Evolutionary conservation across 2,888 invertebrate species (phyloP).

Genomic region (Eurytoma adleriae): DNA sequence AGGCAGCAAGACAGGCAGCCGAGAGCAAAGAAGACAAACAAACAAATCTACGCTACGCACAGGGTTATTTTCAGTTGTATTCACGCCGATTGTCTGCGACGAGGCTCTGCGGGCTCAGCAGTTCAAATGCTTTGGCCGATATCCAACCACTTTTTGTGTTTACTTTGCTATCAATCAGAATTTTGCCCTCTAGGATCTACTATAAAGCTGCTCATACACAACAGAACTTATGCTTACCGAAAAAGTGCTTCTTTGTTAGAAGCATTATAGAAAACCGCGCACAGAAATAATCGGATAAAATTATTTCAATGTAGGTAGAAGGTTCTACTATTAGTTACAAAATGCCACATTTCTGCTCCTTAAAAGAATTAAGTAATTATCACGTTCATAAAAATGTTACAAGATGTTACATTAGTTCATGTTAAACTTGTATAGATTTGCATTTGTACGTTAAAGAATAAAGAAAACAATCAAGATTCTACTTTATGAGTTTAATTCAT

Average conservation of each 20-base stretch:
- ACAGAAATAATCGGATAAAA: background rate
- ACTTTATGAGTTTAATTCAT: no score
- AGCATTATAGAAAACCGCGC: background rate
- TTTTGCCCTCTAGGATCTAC: background rate
- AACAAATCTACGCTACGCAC: background rate
- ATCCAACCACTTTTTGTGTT: slow-evolving; percentile 7
- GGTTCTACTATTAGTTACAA: no score
- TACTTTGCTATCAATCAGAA: slow-evolving; percentile 8
- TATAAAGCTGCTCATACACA: background rate
- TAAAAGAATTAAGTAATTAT: no score
- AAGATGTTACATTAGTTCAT: no score
- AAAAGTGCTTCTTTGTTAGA: background rate
- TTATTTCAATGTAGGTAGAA: no score
- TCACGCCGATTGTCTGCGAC: slow-evolving; percentile 32
- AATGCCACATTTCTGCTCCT: no score
- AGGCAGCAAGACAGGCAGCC: background rate
- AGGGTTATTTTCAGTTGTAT: slow-evolving; percentile 31
- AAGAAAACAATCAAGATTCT: no score
- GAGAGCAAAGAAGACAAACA: background rate
- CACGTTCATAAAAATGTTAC: no score
- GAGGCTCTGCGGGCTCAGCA: slow-evolving; percentile 12
- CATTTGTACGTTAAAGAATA: no score
- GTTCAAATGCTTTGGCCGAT: slow-evolving; percentile 3
- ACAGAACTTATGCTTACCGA: no score
- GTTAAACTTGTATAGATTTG: no score